Evolutionary conservation across 2,113 vertebrate genomes (phyloP).

Genomic region (Asarcornis scutulata): DNA sequence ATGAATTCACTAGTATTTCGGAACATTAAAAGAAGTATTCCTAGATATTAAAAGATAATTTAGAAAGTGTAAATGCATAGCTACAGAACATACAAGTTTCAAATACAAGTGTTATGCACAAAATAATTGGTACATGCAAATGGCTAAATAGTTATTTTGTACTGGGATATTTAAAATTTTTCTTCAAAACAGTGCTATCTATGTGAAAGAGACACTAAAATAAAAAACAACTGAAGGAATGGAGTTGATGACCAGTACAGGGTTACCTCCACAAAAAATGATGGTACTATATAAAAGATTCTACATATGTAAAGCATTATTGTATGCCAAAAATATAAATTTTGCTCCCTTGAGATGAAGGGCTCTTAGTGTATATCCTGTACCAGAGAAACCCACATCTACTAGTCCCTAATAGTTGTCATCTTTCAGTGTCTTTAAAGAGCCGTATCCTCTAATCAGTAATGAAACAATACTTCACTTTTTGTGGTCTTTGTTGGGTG

Average conservation of each 20-base stretch:
- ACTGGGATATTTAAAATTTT: neutral
- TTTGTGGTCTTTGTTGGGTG: constrained; percentile 79
- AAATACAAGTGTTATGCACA: neutral
- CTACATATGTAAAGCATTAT: no score
- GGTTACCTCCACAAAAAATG: neutral
- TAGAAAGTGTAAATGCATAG: neutral
- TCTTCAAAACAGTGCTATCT: neutral
- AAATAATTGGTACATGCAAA: neutral
- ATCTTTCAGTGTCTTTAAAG: neutral
- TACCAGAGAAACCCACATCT: neutral
- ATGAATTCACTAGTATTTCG: neutral
- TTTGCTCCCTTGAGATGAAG: neutral
- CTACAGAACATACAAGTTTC: neutral
- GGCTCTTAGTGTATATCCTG: neutral
- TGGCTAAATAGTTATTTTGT: neutral
- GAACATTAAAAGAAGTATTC: neutral
- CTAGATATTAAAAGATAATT: neutral
- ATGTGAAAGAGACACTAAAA: neutral
- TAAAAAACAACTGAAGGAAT: neutral
- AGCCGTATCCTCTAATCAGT: neutral
- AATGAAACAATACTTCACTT: constrained; percentile 66
- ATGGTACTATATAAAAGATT: neutral
- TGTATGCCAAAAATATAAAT: no score
- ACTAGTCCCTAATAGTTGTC: neutral
- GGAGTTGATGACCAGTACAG: neutral